Evolutionary conservation across 2,113 vertebrate genomes (phyloP).

Genomic region (Archocentrus centrarchus): DNA sequence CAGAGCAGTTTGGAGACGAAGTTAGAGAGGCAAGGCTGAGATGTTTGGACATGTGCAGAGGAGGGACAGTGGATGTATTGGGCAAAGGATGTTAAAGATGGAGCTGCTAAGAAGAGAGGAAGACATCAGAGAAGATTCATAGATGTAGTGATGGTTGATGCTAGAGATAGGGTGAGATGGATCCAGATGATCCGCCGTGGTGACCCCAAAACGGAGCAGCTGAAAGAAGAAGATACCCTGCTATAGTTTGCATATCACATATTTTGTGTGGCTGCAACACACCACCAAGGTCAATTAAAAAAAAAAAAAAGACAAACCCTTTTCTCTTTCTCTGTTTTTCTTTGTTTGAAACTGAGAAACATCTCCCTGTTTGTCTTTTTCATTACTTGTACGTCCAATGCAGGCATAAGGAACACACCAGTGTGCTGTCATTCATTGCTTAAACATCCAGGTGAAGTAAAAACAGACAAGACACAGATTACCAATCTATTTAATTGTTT

Average conservation of each 20-base stretch:
- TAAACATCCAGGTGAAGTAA: background rate
- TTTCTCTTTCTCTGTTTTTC: background rate
- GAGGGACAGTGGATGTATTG: background rate
- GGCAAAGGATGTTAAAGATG: too few species aligned
- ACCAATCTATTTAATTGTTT: slow-evolving; percentile 80
- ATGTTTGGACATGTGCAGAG: background rate
- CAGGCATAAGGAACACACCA: background rate
- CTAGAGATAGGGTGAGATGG: background rate
- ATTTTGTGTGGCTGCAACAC: background rate
- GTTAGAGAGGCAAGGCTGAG: background rate
- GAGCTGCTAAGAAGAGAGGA: background rate
- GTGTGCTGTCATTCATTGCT: background rate
- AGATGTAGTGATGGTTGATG: background rate
- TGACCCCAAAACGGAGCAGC: background rate
- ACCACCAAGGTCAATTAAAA: background rate
- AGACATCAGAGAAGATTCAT: background rate
- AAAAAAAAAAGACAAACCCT: background rate
- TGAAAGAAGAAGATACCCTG: background rate
- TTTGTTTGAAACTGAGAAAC: background rate
- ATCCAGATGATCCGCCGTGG: background rate
- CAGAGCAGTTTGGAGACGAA: background rate
- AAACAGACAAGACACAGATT: slow-evolving; percentile 49
- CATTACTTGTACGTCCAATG: background rate
- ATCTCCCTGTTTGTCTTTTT: background rate
- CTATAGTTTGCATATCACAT: background rate